Evolutionary conservation across 2,888 invertebrate species (phyloP), one percentile per base, ranked within the genome.

Genomic region (Cloeon dipterum): DNA sequence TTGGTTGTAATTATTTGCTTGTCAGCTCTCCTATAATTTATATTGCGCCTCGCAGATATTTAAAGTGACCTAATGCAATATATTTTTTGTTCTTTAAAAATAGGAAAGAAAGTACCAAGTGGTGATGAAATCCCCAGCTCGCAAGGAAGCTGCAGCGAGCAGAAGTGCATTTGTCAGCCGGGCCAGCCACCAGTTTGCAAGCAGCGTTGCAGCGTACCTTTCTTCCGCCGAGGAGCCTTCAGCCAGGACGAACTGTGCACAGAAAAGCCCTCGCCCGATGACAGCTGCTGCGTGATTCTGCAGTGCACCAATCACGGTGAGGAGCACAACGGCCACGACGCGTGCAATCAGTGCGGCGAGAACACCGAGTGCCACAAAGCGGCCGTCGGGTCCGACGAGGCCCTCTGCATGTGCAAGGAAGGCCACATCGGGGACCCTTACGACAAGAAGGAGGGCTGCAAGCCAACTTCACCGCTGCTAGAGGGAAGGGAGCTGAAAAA

Each of bases 161-260:
- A 29, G n/a, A 29, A 29, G n/a, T 29, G 29, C n/a, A 29, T 14
- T n/a, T 29, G 29, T n/a, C 5, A 14, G 29, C 29, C 29, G 16
- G 29, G 29, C 5, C 8, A 29, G n/a, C 29, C 29, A 14, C 14
- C 29, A 7, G 47, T 44, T 2, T 86, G 85, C 49, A 58, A 64
- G n/a, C 70, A 73, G 1, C 62, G 76, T 25, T 86, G 86, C 53
- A 59, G 62, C 39, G 65, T 65, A 14, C 74, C 76, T 0, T 72
- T 68, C 44, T 67, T 81, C 44, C 66, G 72, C 36, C 66, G 70
- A 14, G 79, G 78, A 17, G 39, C 48, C n/a, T 65, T 68, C 47
- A 63, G 63, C 20, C 65, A 65, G 38, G 78, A 82, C 55, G 70
- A 75, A 1, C 58, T 72, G 34, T 85, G 85, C 50, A 66, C 66